Percentiles rank a stretch among this genome's conserved stretches.
Evolutionary conservation across 2,888 invertebrate genomes (phyloP).

Genomic region (Dastarcus helophoroides): DNA sequence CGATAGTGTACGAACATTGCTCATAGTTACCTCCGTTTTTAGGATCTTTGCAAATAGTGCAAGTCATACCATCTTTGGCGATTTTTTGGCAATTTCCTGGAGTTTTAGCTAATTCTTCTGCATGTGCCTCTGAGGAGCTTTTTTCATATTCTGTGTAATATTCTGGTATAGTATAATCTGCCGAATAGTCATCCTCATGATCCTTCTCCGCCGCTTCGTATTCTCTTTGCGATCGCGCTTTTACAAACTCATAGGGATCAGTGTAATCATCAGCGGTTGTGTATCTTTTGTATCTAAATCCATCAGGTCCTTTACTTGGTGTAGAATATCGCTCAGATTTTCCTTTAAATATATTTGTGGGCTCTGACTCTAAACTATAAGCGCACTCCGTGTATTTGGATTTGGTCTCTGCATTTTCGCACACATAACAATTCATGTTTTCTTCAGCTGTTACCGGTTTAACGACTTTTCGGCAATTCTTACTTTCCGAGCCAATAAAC

Average conservation of each 20-base stretch:
- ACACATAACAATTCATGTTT: constrained; percentile 43
- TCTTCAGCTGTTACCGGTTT: constrained; percentile 31
- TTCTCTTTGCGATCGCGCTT: constrained; percentile 33
- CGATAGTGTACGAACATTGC: constrained; percentile 66
- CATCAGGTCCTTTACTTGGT: constrained; percentile 19
- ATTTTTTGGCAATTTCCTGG: constrained; percentile 55
- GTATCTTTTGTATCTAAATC: constrained; percentile 37
- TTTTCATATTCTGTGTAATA: constrained; percentile 42
- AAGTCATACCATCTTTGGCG: constrained; percentile 53
- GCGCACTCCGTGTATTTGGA: constrained; percentile 47
- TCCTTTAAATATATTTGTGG: constrained; percentile 33
- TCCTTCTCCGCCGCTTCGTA: constrained; percentile 40
- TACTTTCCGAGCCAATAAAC: neutral
- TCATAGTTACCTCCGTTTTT: constrained; percentile 67
- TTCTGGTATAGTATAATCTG: constrained; percentile 42
- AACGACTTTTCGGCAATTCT: constrained; percentile 50
- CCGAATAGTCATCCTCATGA: constrained; percentile 25
- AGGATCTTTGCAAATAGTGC: constrained; percentile 61
- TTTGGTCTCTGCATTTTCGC: constrained; percentile 43
- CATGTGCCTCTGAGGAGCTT: constrained; percentile 49
- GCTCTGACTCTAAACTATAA: constrained; percentile 41
- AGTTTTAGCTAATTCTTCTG: constrained; percentile 47
- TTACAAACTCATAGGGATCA: constrained; percentile 43
- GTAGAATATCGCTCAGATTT: constrained; percentile 28
- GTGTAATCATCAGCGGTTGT: constrained; percentile 28